Conservation (phyloP, 2,888 invertebrate genomes). For the Eupeodes luniger region DNA sequence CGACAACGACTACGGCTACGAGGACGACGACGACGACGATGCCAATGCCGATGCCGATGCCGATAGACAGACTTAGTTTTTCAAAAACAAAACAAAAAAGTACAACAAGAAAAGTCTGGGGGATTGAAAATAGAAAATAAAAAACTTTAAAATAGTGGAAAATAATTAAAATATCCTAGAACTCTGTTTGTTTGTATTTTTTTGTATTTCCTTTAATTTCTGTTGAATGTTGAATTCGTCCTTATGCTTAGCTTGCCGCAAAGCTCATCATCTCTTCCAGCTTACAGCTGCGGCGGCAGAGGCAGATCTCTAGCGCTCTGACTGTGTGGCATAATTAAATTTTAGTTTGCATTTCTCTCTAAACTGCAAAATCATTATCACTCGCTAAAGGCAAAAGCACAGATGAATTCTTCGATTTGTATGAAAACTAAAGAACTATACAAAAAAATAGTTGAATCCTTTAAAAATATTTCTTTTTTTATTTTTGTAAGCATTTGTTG, state of each 20-base stretch:
- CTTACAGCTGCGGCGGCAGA: too few species aligned
- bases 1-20: background rate
- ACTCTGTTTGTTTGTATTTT: constrained; percentile 42
- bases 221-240: background rate
- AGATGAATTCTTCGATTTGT: constrained; percentile 68
- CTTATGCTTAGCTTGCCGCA: background rate
- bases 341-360: constrained; percentile 75
- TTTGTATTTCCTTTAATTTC: constrained; percentile 37
- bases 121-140: background rate
- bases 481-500: background rate
- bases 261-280: constrained; percentile 20
- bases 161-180: constrained; percentile 75
- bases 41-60: background rate
- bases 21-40: background rate
- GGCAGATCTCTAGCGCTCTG: constrained; percentile 10
- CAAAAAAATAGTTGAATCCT: constrained; percentile 21
- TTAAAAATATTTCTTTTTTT: constrained; percentile 13
- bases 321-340: constrained; percentile 62
- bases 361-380: constrained; percentile 75
- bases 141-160: constrained; percentile 49
- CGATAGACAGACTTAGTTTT: constrained; percentile 21
- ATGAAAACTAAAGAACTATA: constrained; percentile 3
- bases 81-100: constrained; percentile 13
- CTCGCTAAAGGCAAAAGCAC: constrained; percentile 48
- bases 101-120: background rate